Conservation (phyloP, 1,140 invertebrate species). For the Pseudomyrmex pallidus region DNA sequence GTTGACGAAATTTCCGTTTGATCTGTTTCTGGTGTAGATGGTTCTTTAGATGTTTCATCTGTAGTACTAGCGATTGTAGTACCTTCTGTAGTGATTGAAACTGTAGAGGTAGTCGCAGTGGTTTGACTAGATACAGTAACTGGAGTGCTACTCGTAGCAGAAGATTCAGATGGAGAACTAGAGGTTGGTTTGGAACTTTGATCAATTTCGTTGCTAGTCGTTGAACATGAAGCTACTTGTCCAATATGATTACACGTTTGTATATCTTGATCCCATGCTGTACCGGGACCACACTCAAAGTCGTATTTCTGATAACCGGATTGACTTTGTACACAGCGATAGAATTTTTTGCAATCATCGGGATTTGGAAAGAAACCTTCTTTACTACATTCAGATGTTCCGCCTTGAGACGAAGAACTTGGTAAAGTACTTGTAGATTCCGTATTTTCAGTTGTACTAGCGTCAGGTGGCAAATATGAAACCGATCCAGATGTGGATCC, state of each 20-base stretch:
- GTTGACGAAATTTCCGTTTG: constrained; percentile 21
- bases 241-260: constrained; percentile 81
- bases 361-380: constrained; percentile 89
- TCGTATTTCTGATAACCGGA: constrained; percentile 80
- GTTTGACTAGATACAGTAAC: neutral
- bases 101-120: neutral
- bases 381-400: constrained; percentile 80
- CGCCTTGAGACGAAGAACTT: constrained; percentile 16
- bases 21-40: neutral
- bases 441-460: neutral
- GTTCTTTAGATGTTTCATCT: constrained; percentile 2
- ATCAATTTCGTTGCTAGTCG: constrained; percentile 64
- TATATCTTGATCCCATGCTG: constrained; percentile 81
- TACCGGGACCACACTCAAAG: constrained; percentile 79
- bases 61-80: constrained; percentile 1
- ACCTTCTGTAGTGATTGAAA: constrained; percentile 36
- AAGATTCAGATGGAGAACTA: neutral
- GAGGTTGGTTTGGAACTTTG: constrained; percentile 17
- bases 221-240: constrained; percentile 76
- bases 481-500: neutral
- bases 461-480: constrained; percentile 40
- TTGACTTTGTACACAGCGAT: constrained; percentile 85
- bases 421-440: constrained; percentile 1
- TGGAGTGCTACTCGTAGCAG: neutral
- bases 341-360: constrained; percentile 86